Percentiles rank a stretch among this genome's conserved stretches.
Evolutionary conservation across 2,113 vertebrate species (phyloP).

Genomic region (Lagopus leucura): DNA sequence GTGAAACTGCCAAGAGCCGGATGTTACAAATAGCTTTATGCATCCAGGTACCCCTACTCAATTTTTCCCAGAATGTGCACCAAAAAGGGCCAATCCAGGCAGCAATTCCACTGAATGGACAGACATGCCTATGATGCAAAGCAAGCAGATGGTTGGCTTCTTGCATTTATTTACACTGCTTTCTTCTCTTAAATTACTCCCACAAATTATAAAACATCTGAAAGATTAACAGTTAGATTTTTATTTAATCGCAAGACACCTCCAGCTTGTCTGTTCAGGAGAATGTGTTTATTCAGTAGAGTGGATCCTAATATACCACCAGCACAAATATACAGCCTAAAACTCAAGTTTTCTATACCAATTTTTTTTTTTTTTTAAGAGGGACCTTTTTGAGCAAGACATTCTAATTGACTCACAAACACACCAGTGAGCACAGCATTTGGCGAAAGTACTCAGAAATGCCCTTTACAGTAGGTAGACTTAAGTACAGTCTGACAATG

Average conservation of each 20-base stretch:
- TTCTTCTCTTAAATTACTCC: not conserved
- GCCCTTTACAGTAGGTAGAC: not conserved
- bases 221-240: not conserved
- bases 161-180: not conserved
- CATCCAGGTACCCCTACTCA: not conserved
- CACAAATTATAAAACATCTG: not conserved
- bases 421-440: not conserved
- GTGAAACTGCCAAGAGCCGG: not conserved
- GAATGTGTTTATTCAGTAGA: not conserved
- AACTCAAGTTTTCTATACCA: not conserved
- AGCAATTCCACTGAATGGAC: not conserved
- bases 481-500: not conserved
- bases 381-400: not conserved
- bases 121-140: not conserved
- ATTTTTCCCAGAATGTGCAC: not conserved
- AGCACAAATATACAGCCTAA: not conserved
- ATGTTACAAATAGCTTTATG: not conserved
- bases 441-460: not conserved
- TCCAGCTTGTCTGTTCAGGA: not conserved
- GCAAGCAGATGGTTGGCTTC: not conserved
- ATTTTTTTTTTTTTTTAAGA: conserved; percentile 7
- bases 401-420: not conserved
- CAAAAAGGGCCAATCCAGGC: not conserved
- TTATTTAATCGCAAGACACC: not conserved
- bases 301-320: not conserved